Evolutionary conservation across 2,797 vertebrate species (phyloP), one percentile per base, ranked within the genome.

Genomic region (Gambusia yucatana): DNA sequence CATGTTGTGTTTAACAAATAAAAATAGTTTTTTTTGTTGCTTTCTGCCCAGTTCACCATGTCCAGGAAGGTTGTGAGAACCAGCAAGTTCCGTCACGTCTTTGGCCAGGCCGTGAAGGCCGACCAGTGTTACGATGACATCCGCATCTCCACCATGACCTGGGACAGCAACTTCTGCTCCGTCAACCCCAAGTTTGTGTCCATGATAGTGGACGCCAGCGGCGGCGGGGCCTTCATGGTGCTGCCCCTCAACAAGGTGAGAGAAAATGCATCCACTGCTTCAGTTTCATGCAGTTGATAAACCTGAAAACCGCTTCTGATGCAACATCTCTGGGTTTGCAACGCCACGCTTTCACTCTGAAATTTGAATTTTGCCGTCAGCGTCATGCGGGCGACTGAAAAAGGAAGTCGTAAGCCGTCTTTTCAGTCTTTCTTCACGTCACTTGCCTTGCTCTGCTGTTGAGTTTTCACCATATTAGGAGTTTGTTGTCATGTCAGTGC

Each of bases 91-190:
- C 97, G 97, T 13, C 97, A 98, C 0, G 97, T 98, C 84, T 98
- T 97, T 25, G 97, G 97, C 16, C 97, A 98, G 93, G 96, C 91
- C 0, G 85, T 95, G 84, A 98, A 98, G 90, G 92, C 96, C 0
- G 97, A 98, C 91, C 97, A 98, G 81, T 98, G 97, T 91, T 98
- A 98, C 75, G 97, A 98, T 76, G 97, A 98, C 87, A 97, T 98
- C 83, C 94, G 97, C 0, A 97, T 98, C 90, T 98, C 97, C 43
- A 97, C 98, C 94, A 98, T 97, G 95, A 98, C 97, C 44, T 98
- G 97, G 97, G 97, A 98, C 94, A 97, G 97, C 90, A 97, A 96
- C 91, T 98, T 98, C 94, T 98, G 97, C 84, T 84, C 97, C 0
- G 97, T 98, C 67, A 98, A 98, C 95, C 97, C 97, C 82, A 97